These are phyloP conservation scores for Helleia helle DNA, from an alignment of 2,888 invertebrate genomes.

Conservation along the genomic window DNA sequence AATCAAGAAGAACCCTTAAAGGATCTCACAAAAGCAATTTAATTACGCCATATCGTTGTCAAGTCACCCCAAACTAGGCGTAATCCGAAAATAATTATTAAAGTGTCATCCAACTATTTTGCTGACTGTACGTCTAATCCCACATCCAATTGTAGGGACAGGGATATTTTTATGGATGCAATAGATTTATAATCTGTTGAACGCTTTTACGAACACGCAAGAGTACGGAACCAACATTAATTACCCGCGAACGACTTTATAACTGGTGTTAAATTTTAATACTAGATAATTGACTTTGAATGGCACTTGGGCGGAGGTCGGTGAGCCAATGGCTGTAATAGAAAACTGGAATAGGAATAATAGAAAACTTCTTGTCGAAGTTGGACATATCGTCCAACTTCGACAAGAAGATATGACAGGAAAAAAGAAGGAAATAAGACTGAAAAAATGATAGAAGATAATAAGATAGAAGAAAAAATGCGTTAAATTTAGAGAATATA, in stretches of 20 bases:
- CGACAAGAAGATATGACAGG: too few relatives aligned
- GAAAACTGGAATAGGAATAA: too few relatives aligned
- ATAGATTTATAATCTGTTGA: constrained; percentile 51
- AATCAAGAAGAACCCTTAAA: too few relatives aligned
- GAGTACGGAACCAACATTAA: constrained; percentile 17
- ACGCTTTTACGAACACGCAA: constrained; percentile 47
- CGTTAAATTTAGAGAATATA: too few relatives aligned
- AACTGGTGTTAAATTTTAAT: constrained; percentile 7
- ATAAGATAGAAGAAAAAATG: too few relatives aligned
- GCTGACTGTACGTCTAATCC: background rate
- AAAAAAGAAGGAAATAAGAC: too few relatives aligned
- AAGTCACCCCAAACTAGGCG: background rate
- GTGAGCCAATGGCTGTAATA: too few relatives aligned
- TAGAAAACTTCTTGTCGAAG: too few relatives aligned
- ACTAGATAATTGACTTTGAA: constrained; percentile 5
- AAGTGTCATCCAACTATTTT: too few relatives aligned
- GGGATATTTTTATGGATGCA: constrained; percentile 47
- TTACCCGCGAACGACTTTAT: constrained; percentile 8
- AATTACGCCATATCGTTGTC: background rate
- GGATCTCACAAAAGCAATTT: too few relatives aligned
- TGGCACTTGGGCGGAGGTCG: background rate
- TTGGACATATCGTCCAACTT: too few relatives aligned
- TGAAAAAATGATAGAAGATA: too few relatives aligned
- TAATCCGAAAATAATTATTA: constrained; percentile 5
- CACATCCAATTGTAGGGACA: background rate